Evolutionary conservation across 2,113 vertebrate genomes (phyloP), one percentile per base, ranked within the genome.

Genomic region (Prinia subflava): DNA sequence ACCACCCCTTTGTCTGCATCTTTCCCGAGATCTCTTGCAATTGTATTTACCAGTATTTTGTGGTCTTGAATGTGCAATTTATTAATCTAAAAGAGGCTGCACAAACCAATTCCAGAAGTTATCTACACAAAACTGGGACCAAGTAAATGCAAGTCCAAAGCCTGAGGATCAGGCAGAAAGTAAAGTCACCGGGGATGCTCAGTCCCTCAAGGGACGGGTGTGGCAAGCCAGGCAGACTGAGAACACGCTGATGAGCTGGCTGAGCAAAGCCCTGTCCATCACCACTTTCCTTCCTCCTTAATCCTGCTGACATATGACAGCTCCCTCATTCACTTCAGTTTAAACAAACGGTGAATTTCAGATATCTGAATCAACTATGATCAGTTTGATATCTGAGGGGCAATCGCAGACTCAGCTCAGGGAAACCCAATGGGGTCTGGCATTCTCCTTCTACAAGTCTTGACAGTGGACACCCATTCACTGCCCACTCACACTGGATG

Each of bases 171-270:
- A 64, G n/a, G 56, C 10, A 87, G 65, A 89, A 76, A 49, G 46
- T 21, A 33, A 56, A 87, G 28, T 28, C 39, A 37, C 20, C 37
- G 9, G 15, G n/a, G 60, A 46, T 11, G 25, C 25, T 89, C 31
- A 28, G 37, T 25, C 22, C 16, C n/a, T 15, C 47, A 67, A 63
- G 11, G 1, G 3, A 88, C 60, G 60, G 27, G 18, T 33, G 33
- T 47, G 35, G 39, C 25, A 82, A 4, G 1, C 0, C 4, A n/a
- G n/a, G 24, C 22, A 75, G 17, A 35, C 46, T 33, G 44, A 47
- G 53, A 22, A 52, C 35, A 6, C 0, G 0, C 17, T 46, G 33
- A 10, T 0, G 1, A 44, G 28, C 42, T 39, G 41, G 46, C 39
- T 62, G 65, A 28, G n/a, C 2, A 2, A 68, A 85, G 20, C 20